A percentile compares a stretch with the other conserved stretches of the same genome.
Evolutionary conservation across 2,888 invertebrate genomes (phyloP).

Genomic region (Amphipoea oculea): DNA sequence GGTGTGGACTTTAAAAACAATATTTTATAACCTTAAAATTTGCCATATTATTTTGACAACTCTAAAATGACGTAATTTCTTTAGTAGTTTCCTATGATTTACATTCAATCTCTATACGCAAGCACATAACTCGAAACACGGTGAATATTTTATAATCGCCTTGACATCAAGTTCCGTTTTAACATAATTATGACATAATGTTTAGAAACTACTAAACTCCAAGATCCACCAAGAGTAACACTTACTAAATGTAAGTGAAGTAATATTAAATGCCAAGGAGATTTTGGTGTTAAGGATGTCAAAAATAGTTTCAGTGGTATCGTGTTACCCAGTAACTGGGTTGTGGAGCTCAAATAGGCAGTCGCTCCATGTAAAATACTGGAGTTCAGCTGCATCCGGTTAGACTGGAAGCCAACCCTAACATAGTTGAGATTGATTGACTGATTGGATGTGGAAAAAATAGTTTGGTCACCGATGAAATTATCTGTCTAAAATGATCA

Average conservation of each 20-base stretch:
- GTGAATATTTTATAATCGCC: constrained; percentile 52
- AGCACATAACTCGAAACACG: constrained; percentile 33
- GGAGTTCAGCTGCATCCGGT: not conserved
- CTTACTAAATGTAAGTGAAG: constrained; percentile 31
- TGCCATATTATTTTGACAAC: constrained; percentile 37
- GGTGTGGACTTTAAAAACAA: constrained; percentile 38
- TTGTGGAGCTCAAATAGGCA: not conserved
- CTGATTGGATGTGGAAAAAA: not conserved
- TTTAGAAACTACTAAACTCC: constrained; percentile 40
- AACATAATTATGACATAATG: constrained; percentile 56
- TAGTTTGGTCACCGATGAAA: not conserved
- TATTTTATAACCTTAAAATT: constrained; percentile 35
- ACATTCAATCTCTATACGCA: constrained; percentile 41
- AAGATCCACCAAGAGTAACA: constrained; percentile 34
- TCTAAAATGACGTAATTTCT: constrained; percentile 43
- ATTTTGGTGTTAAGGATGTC: not conserved
- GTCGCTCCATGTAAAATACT: not conserved
- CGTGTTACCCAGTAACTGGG: not conserved
- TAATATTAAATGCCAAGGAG: constrained; percentile 46
- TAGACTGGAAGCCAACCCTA: not conserved
- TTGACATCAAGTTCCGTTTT: constrained; percentile 61
- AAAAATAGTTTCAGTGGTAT: not conserved
- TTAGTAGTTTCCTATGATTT: constrained; percentile 43
- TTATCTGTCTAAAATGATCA: not conserved
- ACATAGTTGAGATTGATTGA: not conserved